Base-by-base conservation (phyloP, 2,888 invertebrate species). In the Macaria liturata region DNA sequence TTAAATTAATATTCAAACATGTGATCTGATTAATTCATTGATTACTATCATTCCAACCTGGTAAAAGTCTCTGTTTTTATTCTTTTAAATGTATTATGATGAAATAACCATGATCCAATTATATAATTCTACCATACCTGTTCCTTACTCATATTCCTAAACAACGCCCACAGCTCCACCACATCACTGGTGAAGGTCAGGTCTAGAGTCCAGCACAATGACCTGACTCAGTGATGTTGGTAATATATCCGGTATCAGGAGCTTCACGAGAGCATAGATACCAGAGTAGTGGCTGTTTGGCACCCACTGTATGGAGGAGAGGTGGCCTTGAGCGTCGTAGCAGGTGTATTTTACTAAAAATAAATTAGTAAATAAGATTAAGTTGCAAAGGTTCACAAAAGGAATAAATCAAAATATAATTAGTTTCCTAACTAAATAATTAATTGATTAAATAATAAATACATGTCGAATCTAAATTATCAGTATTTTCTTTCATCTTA, bases 271-370 rank as follows among this genome's bases (percentile, higher is more conserved):
- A 0, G 97, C 97, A 82, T 95, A 97, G 43, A 97, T 94, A 3
- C 98, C 98, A 0, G 97, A 97, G 86, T 98, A 98, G 84, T 98
- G 98, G 67, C 94, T 96, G 84, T 97, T 98, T 0, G 97, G 97
- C 61, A 98, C 95, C 98, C 98, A 98, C 34, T 94, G 93, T 0
- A 98, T 95, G 78, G 95, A 95, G 0, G 74, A 64, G 0, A 91
- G 66, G 1, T 72, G 70, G 8, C 67, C 69, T 59, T 88, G 76
- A 1, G 85, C 84, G 59, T 89, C 84, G 66, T 90, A 91, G 64
- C 85, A 89, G 34, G 85, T 79, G 70, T 87, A 87, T 68, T 84
- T 85, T 1, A 91, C 90, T 91, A 80, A 4, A 81, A 80, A 39
- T 8, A 7, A 31, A 32, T 1, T 3, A 8, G 8, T 9, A 30